These are phyloP conservation scores for Hydrotaea diabolus DNA, from an alignment of 2,888 invertebrate species.

Conservation along the genomic window DNA sequence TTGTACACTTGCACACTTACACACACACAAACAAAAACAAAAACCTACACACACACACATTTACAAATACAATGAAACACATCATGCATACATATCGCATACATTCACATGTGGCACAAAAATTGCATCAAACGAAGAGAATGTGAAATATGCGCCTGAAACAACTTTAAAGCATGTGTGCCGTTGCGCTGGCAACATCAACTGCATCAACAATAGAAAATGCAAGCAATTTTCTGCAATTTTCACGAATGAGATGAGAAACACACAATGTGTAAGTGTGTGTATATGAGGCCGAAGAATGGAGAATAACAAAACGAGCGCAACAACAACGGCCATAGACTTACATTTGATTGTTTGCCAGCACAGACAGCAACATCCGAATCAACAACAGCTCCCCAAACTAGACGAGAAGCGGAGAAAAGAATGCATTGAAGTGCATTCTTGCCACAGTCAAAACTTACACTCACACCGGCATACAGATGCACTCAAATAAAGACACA, in stretches of 20 bases:
- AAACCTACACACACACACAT: neutral
- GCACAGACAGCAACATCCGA: neutral
- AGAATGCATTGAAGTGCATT: conserved; percentile 22
- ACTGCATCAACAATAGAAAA: neutral
- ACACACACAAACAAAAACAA: neutral
- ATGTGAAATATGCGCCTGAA: neutral
- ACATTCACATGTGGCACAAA: neutral
- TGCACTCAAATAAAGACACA: neutral
- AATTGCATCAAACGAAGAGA: neutral
- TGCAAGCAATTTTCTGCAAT: conserved; percentile 23
- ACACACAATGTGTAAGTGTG: neutral
- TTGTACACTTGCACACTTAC: neutral
- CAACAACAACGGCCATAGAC: conserved; percentile 23
- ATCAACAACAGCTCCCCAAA: neutral
- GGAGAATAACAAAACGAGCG: neutral
- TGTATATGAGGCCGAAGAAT: neutral
- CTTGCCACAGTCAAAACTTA: conserved; percentile 1
- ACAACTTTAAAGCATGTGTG: neutral
- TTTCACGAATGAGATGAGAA: conserved; percentile 38
- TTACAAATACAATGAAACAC: neutral
- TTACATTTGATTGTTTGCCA: conserved; percentile 32
- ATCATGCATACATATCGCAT: neutral
- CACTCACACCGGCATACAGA: too few relatives aligned
- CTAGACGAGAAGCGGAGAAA: neutral
- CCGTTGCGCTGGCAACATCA: neutral